Evolutionary conservation across 2,113 vertebrate species (phyloP).

Genomic region (Chionodraco myersi): DNA sequence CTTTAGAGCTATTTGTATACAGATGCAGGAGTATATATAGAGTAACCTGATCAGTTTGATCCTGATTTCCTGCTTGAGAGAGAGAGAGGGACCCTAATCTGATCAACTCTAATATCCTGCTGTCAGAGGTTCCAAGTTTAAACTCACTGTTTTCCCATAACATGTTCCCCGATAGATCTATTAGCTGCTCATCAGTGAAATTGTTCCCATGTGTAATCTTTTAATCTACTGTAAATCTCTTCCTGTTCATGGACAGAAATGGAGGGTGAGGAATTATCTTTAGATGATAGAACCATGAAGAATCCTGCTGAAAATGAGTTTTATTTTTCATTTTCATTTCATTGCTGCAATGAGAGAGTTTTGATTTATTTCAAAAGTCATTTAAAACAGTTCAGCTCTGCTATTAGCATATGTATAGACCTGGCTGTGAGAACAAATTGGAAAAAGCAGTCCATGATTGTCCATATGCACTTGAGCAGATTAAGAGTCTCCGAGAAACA

Average conservation of each 20-base stretch:
- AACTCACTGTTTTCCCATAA: constrained; percentile 33
- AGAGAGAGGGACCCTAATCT: constrained; percentile 51
- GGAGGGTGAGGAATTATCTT: constrained; percentile 17
- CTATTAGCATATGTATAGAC: background rate
- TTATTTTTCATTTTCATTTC: background rate
- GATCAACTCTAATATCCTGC: constrained; percentile 43
- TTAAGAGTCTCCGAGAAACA: constrained; percentile 57
- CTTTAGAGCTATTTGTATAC: constrained; percentile 70
- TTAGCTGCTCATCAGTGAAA: constrained; percentile 68
- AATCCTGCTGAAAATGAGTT: background rate
- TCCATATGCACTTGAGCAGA: constrained; percentile 31
- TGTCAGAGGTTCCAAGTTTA: constrained; percentile 28
- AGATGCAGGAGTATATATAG: constrained; percentile 11
- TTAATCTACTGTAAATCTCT: constrained; percentile 66
- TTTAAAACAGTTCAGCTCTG: background rate
- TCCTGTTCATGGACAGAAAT: constrained; percentile 36
- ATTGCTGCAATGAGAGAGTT: background rate
- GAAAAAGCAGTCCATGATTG: constrained; percentile 3
- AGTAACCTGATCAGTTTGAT: constrained; percentile 50
- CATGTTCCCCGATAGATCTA: constrained; percentile 43
- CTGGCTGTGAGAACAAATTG: background rate
- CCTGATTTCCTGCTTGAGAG: constrained; percentile 57
- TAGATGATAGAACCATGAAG: background rate
- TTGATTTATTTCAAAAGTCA: background rate
- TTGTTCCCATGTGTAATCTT: constrained; percentile 53